These are phyloP conservation scores for Arrhopalites spinosus DNA, from an alignment of 2,888 invertebrate species.

Conservation along the genomic window DNA sequence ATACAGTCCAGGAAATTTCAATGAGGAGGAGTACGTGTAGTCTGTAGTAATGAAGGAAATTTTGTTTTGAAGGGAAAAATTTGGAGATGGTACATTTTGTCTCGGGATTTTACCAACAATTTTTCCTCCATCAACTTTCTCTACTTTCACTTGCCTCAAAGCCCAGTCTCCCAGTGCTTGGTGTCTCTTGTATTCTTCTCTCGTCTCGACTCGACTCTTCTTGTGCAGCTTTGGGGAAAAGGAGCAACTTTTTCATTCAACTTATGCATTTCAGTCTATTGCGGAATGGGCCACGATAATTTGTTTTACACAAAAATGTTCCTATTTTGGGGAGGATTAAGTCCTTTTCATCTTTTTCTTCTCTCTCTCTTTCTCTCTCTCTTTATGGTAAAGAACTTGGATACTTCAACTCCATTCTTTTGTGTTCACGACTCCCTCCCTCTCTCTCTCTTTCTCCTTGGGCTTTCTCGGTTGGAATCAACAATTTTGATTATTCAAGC, in stretches of 20 bases:
- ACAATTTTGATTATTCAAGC: background rate
- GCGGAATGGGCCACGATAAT: background rate
- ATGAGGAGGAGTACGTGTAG: background rate
- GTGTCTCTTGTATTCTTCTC: too few species aligned
- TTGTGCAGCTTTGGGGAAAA: too few species aligned
- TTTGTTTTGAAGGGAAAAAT: too few species aligned
- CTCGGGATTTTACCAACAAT: too few species aligned
- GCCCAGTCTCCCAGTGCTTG: too few species aligned
- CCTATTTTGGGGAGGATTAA: background rate
- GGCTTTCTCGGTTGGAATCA: too few species aligned
- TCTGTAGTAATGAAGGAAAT: too few species aligned
- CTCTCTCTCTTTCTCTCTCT: background rate
- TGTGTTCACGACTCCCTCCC: background rate
- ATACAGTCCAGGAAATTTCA: too few species aligned
- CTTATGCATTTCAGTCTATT: background rate
- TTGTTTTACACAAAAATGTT: too few species aligned
- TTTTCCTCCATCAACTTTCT: constrained; percentile 1
- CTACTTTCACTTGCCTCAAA: background rate
- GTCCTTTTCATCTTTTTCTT: background rate
- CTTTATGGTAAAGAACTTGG: background rate
- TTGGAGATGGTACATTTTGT: too few species aligned
- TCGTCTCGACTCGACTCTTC: background rate
- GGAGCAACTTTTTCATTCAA: background rate
- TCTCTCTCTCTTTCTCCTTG: too few species aligned
- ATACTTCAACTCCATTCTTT: background rate